A percentile compares a stretch with the other conserved stretches of the same genome.
Conservation (phyloP, 2,888 invertebrate genomes). For the Podotricha telesiphe region DNA sequence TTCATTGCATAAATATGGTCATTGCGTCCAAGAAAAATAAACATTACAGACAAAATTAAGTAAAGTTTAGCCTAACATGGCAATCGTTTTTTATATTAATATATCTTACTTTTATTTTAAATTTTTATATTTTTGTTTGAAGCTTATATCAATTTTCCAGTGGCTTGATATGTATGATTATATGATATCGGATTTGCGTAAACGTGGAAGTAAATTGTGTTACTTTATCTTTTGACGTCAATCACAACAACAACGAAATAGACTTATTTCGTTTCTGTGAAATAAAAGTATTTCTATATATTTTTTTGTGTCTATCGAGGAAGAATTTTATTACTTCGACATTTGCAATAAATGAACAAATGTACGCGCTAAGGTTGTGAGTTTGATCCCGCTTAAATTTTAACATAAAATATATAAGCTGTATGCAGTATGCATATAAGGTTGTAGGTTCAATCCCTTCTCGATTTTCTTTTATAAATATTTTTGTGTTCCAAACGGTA, state of each 20-base stretch:
- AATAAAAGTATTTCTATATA: not conserved
- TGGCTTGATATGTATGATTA: conserved; percentile 12
- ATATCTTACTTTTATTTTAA: not conserved
- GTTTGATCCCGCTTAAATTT: no score
- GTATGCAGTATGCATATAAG: no score
- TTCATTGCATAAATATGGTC: no score
- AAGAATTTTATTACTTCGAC: not conserved
- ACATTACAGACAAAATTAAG: no score
- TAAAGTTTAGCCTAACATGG: not conserved
- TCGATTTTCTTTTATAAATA: no score
- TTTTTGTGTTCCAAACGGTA: no score
- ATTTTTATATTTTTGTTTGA: conserved; percentile 13
- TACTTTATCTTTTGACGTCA: conserved; percentile 8
- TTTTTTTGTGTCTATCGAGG: not conserved
- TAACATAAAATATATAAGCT: no score
- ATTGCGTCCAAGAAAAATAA: no score
- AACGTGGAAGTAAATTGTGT: conserved; percentile 11
- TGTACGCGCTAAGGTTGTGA: no score
- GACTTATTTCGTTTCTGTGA: conserved; percentile 1
- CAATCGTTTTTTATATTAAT: not conserved
- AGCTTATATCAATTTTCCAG: conserved; percentile 15
- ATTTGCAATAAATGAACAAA: not conserved
- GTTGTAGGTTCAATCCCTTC: no score
- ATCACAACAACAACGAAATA: not conserved
- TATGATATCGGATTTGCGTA: conserved; percentile 5